phyloP scores from a whole-genome alignment of 2,113 vertebrate species.

The Rhinichthys klamathensis region DNA sequence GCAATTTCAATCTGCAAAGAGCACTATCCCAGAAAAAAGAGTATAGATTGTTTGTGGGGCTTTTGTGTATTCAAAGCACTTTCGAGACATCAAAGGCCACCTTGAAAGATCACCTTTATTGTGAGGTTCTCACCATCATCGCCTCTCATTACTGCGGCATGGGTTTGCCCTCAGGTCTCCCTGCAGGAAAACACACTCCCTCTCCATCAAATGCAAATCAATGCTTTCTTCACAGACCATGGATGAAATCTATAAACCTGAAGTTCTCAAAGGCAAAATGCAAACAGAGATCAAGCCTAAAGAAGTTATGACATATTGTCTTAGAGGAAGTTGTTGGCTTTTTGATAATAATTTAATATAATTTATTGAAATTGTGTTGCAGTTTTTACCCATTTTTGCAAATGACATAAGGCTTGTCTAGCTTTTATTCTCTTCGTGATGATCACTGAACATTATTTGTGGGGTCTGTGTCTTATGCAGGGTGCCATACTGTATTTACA shows the following conservation, averaged over 20 bases:
- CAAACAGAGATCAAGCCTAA: background rate
- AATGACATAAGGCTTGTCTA: background rate
- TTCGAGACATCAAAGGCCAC: slow-evolving; percentile 40
- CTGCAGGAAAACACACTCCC: background rate
- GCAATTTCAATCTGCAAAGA: background rate
- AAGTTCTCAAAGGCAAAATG: background rate
- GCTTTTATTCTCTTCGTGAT: slow-evolving; percentile 10
- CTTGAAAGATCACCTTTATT: slow-evolving; percentile 51
- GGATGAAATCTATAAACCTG: background rate
- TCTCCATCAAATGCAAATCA: slow-evolving; percentile 14
- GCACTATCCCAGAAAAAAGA: background rate
- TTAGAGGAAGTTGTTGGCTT: background rate
- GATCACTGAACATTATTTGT: background rate
- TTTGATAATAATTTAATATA: too few relatives aligned
- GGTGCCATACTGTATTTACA: background rate
- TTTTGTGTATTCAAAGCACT: slow-evolving; percentile 35
- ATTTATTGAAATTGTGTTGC: background rate
- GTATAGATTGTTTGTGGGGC: slow-evolving; percentile 23
- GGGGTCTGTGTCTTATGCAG: too few relatives aligned
- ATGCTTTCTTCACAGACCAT: slow-evolving; percentile 10
- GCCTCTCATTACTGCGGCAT: slow-evolving; percentile 35
- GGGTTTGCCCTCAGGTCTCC: background rate
- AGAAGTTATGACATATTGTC: background rate
- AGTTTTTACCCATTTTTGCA: background rate
- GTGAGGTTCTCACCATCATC: slow-evolving; percentile 31